These are phyloP conservation scores for Philhelius pedissequus DNA, from an alignment of 2,888 invertebrate species.

Conservation along the genomic window DNA sequence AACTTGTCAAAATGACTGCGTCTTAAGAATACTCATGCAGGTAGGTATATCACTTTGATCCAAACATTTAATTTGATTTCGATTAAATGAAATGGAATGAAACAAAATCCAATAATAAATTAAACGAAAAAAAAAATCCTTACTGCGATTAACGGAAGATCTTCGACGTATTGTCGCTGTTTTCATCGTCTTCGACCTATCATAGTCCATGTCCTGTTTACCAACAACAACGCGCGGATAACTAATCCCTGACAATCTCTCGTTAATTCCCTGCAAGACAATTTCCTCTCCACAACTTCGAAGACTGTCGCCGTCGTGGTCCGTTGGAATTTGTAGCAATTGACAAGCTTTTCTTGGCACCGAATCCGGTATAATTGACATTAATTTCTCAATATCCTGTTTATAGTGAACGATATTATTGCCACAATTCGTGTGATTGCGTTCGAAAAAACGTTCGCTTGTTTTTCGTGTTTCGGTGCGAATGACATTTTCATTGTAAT, in stretches of 20 bases:
- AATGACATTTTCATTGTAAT: slow-evolving; percentile 38
- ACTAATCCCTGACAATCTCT: slow-evolving; percentile 38
- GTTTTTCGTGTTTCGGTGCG: slow-evolving; percentile 60
- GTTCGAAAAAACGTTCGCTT: slow-evolving; percentile 60
- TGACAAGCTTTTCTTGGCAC: slow-evolving; percentile 76
- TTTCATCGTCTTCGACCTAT: slow-evolving; percentile 10
- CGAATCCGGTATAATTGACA: slow-evolving; percentile 74
- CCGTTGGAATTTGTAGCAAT: slow-evolving; percentile 73
- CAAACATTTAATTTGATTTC: not conserved
- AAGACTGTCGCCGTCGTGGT: no score
- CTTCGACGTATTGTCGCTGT: slow-evolving; percentile 58
- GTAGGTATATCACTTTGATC: not conserved
- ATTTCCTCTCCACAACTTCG: slow-evolving; percentile 24
- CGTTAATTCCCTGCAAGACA: slow-evolving; percentile 15
- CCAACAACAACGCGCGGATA: not conserved
- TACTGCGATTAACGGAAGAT: slow-evolving; percentile 56
- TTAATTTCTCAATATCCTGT: slow-evolving; percentile 73
- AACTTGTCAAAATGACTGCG: not conserved
- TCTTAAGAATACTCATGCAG: no score
- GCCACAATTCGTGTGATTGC: slow-evolving; percentile 34
- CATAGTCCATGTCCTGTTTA: slow-evolving; percentile 9
- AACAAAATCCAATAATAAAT: not conserved
- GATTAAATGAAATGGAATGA: not conserved
- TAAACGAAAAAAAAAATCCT: not conserved
- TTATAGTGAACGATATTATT: slow-evolving; percentile 48